Base-by-base conservation (phyloP, 2,113 vertebrate species). In the Synodontis membranacea region DNA sequence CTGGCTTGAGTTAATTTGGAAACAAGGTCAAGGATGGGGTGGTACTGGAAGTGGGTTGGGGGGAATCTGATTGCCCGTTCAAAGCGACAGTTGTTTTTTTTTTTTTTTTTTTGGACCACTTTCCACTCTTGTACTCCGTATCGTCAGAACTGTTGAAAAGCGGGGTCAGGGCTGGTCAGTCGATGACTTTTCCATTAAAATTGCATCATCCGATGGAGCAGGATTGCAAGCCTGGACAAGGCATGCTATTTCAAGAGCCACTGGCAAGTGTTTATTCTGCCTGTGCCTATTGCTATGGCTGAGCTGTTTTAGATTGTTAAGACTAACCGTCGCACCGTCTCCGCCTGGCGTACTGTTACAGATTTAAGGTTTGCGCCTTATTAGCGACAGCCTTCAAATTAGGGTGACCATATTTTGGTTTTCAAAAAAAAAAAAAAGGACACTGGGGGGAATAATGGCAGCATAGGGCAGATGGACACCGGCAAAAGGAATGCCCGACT, bases 211-310 rank as follows among this genome's bases (percentile, higher is more conserved):
- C 19, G n/a, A 21, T 78, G 46, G 42, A n/a, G 44, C 25, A n/a
- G 70, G 39, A 46, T 1, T 28, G 70, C 23, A 0, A 44, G 25
- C 12, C 15, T 1, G 7, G 21, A 44, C 21, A 44, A 37, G 15
- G 72, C 11, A 75, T 48, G 70, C 70, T 74, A 74, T 74, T 74
- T 74, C 70, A 74, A 42, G 70, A 74, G 14, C 44, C 74, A 31
- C 14, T 78, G 46, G 6, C 7, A 37, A 50, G 50, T 31, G 25
- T 15, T 31, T 78, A 31, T 28, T 23, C 28, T 68, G 34, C 6
- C 21, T 37, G 37, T 42, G 39, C 70, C 25, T n/a, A 28, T 0
- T 15, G 12, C 72, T 28, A 28, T 46, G 11, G 42, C 2, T 28
- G 44, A 14, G 72, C 42, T 48, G 72, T 42, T 72, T 66, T 72